Conservation (phyloP, 2,113 vertebrate genomes). For the Ciconia stormi region DNA sequence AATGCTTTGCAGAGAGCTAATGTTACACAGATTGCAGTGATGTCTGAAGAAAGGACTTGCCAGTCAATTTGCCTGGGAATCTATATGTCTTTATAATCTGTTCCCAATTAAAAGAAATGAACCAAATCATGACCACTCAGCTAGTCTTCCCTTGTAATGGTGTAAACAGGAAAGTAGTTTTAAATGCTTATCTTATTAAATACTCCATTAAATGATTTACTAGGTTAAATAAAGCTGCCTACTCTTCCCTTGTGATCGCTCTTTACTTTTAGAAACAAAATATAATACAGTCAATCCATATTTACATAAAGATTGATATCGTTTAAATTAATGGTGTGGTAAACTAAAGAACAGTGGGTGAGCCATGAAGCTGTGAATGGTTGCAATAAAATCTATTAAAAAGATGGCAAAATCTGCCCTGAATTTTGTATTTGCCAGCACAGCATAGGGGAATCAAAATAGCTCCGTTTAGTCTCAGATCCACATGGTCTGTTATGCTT, state of each 20-base stretch:
- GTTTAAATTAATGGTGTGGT: constrained; percentile 3
- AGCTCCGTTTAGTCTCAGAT: background rate
- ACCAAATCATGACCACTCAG: background rate
- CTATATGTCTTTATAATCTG: constrained; percentile 13
- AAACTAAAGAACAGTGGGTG: background rate
- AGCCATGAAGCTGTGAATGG: background rate
- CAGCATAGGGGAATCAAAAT: background rate
- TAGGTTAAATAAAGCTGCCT: constrained; percentile 26
- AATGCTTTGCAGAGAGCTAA: background rate
- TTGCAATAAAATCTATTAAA: constrained; percentile 1
- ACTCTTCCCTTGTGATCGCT: background rate
- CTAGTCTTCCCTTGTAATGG: background rate
- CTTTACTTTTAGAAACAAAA: constrained; percentile 1
- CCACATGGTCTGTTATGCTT: background rate
- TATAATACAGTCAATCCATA: background rate
- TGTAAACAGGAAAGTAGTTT: constrained; percentile 39
- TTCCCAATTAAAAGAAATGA: constrained; percentile 49
- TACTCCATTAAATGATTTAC: background rate
- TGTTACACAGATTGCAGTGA: background rate
- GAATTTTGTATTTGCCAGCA: background rate
- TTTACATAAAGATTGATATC: background rate
- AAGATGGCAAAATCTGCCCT: background rate
- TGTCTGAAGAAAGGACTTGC: background rate
- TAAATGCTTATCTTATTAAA: constrained; percentile 22
- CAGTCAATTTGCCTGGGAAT: background rate